A percentile compares a stretch with the other conserved stretches of the same genome.
Evolutionary conservation across 2,888 invertebrate genomes (phyloP).

Genomic region (Pristionchus japonicus): DNA sequence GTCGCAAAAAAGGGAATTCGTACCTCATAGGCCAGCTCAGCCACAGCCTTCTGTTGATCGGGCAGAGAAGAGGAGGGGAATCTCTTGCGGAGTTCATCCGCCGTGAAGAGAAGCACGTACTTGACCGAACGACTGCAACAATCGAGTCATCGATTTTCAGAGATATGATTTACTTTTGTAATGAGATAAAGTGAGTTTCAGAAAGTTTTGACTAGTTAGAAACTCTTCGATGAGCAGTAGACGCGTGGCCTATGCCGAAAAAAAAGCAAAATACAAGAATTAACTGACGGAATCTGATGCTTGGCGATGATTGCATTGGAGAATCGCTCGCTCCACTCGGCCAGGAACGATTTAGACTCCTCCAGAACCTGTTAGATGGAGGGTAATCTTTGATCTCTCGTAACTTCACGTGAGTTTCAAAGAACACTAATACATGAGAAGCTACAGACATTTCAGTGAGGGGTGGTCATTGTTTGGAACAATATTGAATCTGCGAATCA

Average conservation of each 20-base stretch:
- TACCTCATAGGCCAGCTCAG: conserved; percentile 62
- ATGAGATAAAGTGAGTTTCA: no score
- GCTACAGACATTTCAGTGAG: neutral
- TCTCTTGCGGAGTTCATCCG: conserved; percentile 55
- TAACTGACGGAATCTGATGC: conserved; percentile 55
- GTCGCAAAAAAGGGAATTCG: no score
- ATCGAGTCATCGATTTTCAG: neutral
- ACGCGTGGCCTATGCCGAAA: no score
- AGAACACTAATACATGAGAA: neutral
- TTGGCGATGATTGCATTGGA: conserved; percentile 57
- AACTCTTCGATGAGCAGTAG: no score
- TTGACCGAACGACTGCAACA: conserved; percentile 55
- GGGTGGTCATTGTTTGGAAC: neutral
- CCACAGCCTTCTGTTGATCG: conserved; percentile 60
- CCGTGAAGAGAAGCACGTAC: conserved; percentile 59
- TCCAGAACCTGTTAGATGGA: conserved; percentile 55
- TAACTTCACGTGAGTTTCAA: neutral
- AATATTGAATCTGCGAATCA: no score
- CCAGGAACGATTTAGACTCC: conserved; percentile 60
- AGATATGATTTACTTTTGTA: no score
- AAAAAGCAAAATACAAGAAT: neutral
- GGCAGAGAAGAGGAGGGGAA: conserved; percentile 56
- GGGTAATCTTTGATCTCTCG: neutral
- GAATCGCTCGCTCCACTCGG: conserved; percentile 61
- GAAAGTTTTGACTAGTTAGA: no score